Conservation (phyloP, 2,797 vertebrate genomes). For the Staurois parvus region DNA sequence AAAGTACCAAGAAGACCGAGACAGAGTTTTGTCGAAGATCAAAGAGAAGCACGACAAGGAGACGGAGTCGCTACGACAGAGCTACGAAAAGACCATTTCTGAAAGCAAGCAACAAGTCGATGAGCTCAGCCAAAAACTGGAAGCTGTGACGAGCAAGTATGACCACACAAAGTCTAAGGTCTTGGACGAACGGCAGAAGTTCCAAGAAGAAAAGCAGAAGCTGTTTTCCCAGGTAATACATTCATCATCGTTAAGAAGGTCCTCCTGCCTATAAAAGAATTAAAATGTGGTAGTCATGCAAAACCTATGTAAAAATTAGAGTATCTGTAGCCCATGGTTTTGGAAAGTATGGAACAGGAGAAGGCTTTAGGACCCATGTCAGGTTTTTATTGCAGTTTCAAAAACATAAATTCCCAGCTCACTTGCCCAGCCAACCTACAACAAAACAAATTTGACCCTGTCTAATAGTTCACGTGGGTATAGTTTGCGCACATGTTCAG, state of each 20-base stretch:
- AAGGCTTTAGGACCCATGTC: no score
- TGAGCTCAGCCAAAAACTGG: slow-evolving; percentile 67
- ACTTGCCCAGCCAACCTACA: no score
- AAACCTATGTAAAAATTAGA: no score
- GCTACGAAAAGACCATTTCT: slow-evolving; percentile 68
- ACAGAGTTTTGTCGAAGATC: slow-evolving; percentile 68
- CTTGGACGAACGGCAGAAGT: slow-evolving; percentile 72
- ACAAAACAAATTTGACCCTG: no score
- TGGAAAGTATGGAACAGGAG: no score
- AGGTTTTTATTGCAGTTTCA: no score
- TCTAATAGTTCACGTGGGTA: no score
- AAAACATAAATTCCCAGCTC: no score
- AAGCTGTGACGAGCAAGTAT: slow-evolving; percentile 66
- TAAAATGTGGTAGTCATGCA: no score
- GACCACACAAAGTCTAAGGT: slow-evolving; percentile 71
- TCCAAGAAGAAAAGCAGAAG: slow-evolving; percentile 75
- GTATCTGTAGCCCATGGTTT: no score
- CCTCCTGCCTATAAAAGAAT: no score
- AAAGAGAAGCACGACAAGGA: slow-evolving; percentile 69
- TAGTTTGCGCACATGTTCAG: no score
- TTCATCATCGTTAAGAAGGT: not conserved
- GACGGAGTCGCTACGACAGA: slow-evolving; percentile 65
- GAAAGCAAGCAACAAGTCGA: slow-evolving; percentile 73
- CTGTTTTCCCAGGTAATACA: slow-evolving; percentile 73
- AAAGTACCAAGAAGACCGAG: slow-evolving; percentile 68